Base-by-base conservation (phyloP, 2,888 invertebrate genomes). In the Cloeon dipterum region DNA sequence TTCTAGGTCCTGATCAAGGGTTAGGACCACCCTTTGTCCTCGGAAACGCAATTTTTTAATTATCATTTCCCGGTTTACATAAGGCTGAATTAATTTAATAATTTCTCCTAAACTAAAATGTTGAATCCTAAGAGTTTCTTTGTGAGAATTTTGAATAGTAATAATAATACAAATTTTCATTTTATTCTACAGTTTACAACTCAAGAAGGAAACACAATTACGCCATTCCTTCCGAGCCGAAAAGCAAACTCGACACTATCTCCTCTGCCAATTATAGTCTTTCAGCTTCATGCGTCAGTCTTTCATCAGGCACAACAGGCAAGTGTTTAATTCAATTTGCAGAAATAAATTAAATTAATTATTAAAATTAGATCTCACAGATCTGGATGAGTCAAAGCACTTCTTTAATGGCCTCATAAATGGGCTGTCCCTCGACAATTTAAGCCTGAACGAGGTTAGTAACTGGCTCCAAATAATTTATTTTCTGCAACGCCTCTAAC, bases 131-230 rank as follows among this genome's bases (percentile, higher is more conserved):
- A 39, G 10, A 32, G 14, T 16, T 10, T 39, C 25, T 21, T 34
- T 13, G 19, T 17, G 26, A 14, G 17, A 8, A 7, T 26, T 29
- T 29, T n/a, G 29, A 26, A 20, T 16, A 10, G 7, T 8, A 2
- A n/a, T 3, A 21, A 3, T 14, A 3, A 13, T n/a, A 3, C 7
- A 34, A 38, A 37, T 36, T 17, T n/a, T 32, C 19, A 36, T 19
- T 34, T 38, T 33, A 41, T 20, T 38, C 46, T 47, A 23, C 46
- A 63, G 69, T 70, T 3, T 71, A 66, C 46, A 71, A 73, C 50
- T 68, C 70, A 3, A 58, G 70, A 43, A 54, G 65, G 40, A 59
- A 54, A 14, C 70, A 72, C 49, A 57, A 65, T 2, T 74, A 73
- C 47, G 61, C 65, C 57, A 54, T 44, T 40, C 48, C 4, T 48